phyloP scores from a whole-genome alignment of 1,140 invertebrate genomes.

The Lucilia sericata region DNA sequence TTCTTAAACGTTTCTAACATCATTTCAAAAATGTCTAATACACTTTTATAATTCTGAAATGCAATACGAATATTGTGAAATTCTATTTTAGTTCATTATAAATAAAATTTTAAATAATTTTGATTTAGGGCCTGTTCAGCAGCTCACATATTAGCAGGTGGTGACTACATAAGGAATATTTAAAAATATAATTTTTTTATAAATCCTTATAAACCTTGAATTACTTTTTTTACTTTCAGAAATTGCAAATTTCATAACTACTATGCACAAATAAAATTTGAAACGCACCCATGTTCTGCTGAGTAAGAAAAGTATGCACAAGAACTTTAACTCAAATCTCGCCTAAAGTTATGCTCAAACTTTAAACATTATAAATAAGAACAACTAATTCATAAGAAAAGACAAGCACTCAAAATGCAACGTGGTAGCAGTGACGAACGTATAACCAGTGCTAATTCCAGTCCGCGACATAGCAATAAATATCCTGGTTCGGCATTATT shows the following conservation, averaged over 20 bases:
- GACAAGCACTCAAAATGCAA: constrained; percentile 23
- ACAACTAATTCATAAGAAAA: background rate
- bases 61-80: no score
- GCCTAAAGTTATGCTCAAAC: constrained; percentile 26
- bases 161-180: no score
- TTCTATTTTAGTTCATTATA: no score
- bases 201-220: no score
- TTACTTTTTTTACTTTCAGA: no score
- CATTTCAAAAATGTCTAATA: no score
- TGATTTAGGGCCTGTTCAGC: no score
- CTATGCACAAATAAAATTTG: background rate
- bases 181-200: no score
- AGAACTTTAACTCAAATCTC: background rate
- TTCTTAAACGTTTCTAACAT: no score
- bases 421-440: constrained; percentile 59
- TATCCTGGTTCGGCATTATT: constrained; percentile 54
- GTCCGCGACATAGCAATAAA: constrained; percentile 57
- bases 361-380: background rate
- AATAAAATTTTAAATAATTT: no score
- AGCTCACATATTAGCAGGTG: no score
- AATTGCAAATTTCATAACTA: background rate
- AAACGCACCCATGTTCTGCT: background rate
- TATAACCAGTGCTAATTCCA: constrained; percentile 57
- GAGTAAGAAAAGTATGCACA: background rate
- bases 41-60: no score